Evolutionary conservation across 2,113 vertebrate genomes (phyloP).

Genomic region (Psittacula cyanocephala): DNA sequence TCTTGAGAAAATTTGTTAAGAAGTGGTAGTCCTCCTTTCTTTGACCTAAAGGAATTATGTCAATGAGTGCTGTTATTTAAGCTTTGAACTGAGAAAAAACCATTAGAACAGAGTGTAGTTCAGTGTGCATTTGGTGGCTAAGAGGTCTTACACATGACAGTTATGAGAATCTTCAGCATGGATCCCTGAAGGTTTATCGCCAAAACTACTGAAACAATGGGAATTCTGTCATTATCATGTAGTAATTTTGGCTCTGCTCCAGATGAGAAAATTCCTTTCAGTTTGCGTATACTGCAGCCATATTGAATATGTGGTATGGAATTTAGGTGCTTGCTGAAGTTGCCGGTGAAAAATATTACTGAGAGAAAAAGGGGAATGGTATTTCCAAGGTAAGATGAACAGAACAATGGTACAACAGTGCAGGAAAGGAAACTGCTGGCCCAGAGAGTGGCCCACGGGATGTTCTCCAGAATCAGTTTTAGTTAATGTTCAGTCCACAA

Average conservation of each 20-base stretch:
- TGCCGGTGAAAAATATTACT: neutral
- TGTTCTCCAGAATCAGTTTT: neutral
- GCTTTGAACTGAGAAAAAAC: neutral
- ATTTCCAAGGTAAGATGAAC: neutral
- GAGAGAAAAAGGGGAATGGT: neutral
- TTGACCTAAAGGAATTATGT: neutral
- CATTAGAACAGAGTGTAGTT: neutral
- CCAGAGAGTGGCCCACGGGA: neutral
- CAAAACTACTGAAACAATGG: neutral
- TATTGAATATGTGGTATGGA: neutral
- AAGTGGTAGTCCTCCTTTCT: neutral
- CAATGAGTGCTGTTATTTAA: neutral
- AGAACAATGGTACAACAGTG: neutral
- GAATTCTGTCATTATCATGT: neutral
- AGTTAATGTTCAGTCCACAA: slow-evolving; percentile 25
- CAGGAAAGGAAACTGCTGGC: neutral
- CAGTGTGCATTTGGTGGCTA: neutral
- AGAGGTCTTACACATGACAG: neutral
- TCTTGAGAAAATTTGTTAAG: neutral
- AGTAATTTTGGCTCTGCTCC: neutral
- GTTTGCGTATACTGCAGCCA: neutral
- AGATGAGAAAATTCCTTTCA: neutral
- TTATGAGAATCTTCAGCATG: neutral
- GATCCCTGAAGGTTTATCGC: neutral
- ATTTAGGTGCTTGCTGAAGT: neutral